Base-by-base conservation (phyloP, 2,113 vertebrate species). In the Lanius collurio region DNA sequence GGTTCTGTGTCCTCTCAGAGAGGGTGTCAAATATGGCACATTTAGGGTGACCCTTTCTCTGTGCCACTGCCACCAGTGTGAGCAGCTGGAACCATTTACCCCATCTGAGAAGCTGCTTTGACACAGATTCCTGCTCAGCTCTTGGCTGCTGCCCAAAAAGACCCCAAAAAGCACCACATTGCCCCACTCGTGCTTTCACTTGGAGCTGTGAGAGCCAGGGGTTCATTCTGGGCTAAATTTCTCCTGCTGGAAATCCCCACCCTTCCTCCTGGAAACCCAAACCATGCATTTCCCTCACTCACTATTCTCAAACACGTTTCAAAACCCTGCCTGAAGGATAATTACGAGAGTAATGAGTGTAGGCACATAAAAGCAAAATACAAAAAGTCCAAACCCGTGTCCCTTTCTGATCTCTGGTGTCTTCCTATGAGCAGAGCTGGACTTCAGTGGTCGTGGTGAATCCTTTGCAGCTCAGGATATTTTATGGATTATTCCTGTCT, bases 241-340 rank as follows among this genome's bases (percentile, higher is more conserved):
- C 78, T 92, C 76, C 86, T 79, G 94, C 96, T 96, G 90, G 76
- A 91, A 96, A 93, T 80, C 60, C 7, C 78, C 74, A 79, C 77
- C 85, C 70, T 89, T 93, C 89, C 95, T 87, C 92, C 59, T 80
- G 78, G 65, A 86, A 94, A 93, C 81, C 6, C 49, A 96, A 92
- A 89, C 73, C 95, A 73, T 5, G 24, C 50, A n/a, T 93, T 95
- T 80, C 73, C 73, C 78, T 95, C 91, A 33, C 78, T 94, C 92
- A 62, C 62, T 56, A 79, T 78, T 79, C 94, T 68, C 82, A 52
- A 76, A 80, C 44, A 69, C 92, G 69, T 59, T 90, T 92, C 37
- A 73, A 70, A 83, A 86, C 46, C 62, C 79, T 92, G 95, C 83
- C 81, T 73, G 83, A 46, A 63, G 92, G 52, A n/a, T 70, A 90